Percentiles rank a stretch among this genome's conserved stretches.
These are phyloP conservation scores for Lydus trimaculatus DNA, from an alignment of 2,888 invertebrate genomes.

Conservation along the genomic window DNA sequence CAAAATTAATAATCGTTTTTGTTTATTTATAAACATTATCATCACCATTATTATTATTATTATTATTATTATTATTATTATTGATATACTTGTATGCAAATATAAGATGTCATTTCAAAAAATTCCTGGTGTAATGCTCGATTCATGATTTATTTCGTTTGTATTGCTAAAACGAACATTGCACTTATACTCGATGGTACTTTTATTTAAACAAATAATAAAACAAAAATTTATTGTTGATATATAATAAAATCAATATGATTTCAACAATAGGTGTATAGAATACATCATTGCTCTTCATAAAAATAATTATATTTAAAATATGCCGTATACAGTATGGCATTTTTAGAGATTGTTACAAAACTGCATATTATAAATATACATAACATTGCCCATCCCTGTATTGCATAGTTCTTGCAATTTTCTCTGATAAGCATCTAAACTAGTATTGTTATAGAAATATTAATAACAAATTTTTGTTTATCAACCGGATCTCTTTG, in stretches of 20 bases:
- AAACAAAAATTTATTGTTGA: constrained; percentile 3
- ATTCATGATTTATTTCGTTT: constrained; percentile 17
- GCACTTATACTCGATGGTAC: constrained; percentile 9
- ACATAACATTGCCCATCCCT: constrained; percentile 2
- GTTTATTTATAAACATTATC: background rate
- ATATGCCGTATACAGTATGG: constrained; percentile 1
- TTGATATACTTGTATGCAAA: constrained; percentile 15
- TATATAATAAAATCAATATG: constrained; percentile 4
- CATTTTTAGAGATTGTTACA: constrained; percentile 1
- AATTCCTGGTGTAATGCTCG: constrained; percentile 12
- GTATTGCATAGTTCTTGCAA: background rate
- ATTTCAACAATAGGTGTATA: background rate
- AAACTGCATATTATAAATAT: constrained; percentile 2
- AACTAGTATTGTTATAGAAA: background rate
- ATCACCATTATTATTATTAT: background rate
- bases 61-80: constrained; percentile 10
- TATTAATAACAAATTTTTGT: background rate
- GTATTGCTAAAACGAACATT: constrained; percentile 19
- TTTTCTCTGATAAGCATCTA: background rate
- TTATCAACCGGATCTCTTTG: too few relatives aligned
- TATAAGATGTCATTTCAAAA: background rate
- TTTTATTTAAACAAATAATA: background rate
- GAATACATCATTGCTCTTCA: background rate
- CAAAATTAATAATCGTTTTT: background rate
- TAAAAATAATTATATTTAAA: background rate